Base-by-base conservation (phyloP, 1,140 invertebrate genomes). In the Platorchestia sp. region DNA sequence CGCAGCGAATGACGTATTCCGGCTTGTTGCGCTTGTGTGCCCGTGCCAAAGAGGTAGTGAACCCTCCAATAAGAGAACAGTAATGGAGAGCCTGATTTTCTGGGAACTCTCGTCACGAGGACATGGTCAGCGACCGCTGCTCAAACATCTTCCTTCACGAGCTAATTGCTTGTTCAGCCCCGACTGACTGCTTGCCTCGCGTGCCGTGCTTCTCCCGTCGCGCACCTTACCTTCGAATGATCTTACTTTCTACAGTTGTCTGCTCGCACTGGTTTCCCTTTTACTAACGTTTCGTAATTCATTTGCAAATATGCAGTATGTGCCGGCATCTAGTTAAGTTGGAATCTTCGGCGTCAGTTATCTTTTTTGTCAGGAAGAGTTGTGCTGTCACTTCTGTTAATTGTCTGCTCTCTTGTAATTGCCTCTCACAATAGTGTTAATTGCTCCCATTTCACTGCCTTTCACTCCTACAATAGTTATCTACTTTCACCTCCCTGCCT, bases 71-170 rank as follows among this genome's bases (percentile, higher is more conserved):
- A 75, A 75, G 59, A 75, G 59, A 75, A 27, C 59, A 22, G 59
- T 75, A 75, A 75, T 75, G 59, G 59, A 75, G 59, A 10, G 27
- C 59, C 59, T 75, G 10, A 75, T 75, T 75, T 75, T 75, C 59
- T 75, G 59, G 27, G 59, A 75, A 75, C 10, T 75, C 59, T 7
- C 36, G 87, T 42, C 87, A 89, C n/a, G 41, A 89, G 41, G 41
- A 14, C 87, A 16, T 44, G 87, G n/a, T 89, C 87, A 42, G n/a
- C n/a, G 87, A 41, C 7, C 43, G 43, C 91, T 93, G 91, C 45
- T 45, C 45, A 93, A 93, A 93, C 91, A 93, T 93, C 91, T 93
- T 93, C 91, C 43, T 93, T 93, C 91, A 93, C 91, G 41, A 42
- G 36, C 45, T 93, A 93, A 93, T 93, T 93, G 45, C 91, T 93